These are phyloP conservation scores for Tetrapedia diversipes DNA, from an alignment of 2,888 invertebrate genomes.

Conservation along the genomic window DNA sequence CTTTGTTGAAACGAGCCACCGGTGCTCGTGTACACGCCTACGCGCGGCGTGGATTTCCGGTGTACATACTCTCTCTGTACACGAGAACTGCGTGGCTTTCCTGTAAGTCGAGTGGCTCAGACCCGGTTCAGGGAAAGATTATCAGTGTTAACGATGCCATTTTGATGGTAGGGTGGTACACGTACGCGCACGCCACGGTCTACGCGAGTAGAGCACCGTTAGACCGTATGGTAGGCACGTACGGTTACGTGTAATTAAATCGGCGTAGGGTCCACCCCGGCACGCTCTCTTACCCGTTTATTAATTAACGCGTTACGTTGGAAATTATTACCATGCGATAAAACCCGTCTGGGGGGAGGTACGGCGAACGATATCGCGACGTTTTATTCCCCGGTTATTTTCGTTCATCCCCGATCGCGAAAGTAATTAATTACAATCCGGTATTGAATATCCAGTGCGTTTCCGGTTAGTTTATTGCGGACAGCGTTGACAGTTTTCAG, in stretches of 20 bases:
- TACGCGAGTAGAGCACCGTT: conserved; percentile 29
- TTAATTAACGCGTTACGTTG: conserved; percentile 68
- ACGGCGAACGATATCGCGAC: conserved; percentile 30
- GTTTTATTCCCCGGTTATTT: conserved; percentile 43
- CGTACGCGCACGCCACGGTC: conserved; percentile 12
- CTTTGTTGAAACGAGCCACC: neutral
- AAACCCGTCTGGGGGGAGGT: conserved; percentile 59
- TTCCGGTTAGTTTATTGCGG: conserved; percentile 7
- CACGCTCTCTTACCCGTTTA: conserved; percentile 57
- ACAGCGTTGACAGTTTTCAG: neutral
- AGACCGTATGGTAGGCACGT: conserved; percentile 33
- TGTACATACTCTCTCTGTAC: too few species aligned
- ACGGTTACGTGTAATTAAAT: conserved; percentile 63
- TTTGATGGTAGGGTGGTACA: conserved; percentile 36
- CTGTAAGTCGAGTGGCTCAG: conserved; percentile 41
- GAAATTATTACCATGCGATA: conserved; percentile 59
- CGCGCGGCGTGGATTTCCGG: conserved; percentile 8
- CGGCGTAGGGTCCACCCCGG: conserved; percentile 49
- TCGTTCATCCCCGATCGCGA: conserved; percentile 2
- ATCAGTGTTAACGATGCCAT: conserved; percentile 59
- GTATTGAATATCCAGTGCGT: conserved; percentile 12
- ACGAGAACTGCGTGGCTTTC: conserved; percentile 12
- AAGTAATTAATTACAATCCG: conserved; percentile 53
- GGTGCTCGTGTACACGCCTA: too few species aligned
- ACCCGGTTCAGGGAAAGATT: conserved; percentile 36